Evolutionary conservation across 2,797 vertebrate genomes (phyloP).

Genomic region (Pangasius djambal): DNA sequence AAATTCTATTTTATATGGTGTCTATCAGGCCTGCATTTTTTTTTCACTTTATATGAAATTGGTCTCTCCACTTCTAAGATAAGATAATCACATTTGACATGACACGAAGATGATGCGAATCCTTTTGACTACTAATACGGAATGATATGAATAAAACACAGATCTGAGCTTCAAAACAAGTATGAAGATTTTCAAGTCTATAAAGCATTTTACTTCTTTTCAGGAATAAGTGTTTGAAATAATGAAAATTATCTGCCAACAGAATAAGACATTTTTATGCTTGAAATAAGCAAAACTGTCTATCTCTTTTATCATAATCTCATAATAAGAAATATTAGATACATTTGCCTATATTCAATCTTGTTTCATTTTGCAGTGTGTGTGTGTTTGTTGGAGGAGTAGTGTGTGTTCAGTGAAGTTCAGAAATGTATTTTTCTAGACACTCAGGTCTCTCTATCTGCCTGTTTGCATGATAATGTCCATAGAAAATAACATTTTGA

Average conservation of each 20-base stretch:
- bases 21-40: not conserved
- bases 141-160: not conserved
- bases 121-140: not conserved
- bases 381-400: not conserved
- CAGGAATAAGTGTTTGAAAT: not conserved
- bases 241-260: not conserved
- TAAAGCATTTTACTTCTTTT: not conserved
- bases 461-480: not conserved
- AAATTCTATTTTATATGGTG: not conserved
- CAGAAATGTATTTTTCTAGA: not conserved
- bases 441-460: not conserved
- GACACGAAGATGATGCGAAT: not conserved
- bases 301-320: not conserved
- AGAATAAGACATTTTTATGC: not conserved
- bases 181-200: not conserved
- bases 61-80: not conserved
- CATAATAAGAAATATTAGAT: not conserved
- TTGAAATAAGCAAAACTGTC: not conserved
- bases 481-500: not conserved
- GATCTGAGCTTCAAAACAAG: not conserved
- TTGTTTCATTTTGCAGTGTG: conserved; percentile 25
- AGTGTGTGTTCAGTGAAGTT: not conserved
- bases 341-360: no score
- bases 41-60: not conserved
- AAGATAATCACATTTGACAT: not conserved